Base-by-base conservation (phyloP, 2,797 vertebrate species). In the Rhinatrema bivittatum region DNA sequence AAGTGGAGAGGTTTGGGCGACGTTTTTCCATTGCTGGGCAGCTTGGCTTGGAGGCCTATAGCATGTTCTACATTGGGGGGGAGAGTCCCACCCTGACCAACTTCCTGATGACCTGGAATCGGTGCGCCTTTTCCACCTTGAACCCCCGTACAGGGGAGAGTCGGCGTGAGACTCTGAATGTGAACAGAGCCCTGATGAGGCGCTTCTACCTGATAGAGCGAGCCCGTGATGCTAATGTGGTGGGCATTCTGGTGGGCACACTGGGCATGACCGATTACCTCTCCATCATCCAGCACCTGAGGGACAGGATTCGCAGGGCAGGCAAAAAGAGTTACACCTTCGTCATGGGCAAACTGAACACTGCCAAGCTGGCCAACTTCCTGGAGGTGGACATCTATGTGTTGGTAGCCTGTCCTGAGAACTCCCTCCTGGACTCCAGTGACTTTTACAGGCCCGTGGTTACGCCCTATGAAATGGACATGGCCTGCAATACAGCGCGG, bases 321-420 rank as follows among this genome's bases (percentile, higher is more conserved):
- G 91, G 93, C 16, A 99, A 98, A 68, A 93, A 87, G 60, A 92
- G 89, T 78, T 98, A 98, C 36, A 79, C 87, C 1, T 85, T 99
- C 40, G 89, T 91, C 0, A 80, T 98, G 81, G 95, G 96, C n/a
- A 94, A 91, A 32, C 81, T 90, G 2, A 99, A 91, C 2, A 91
- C 94, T 0, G 74, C 93, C 31, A 99, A 98, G 39, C 80, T 99
- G 6, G 94, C 94, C 18, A 99, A 98, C 77, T 98, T 99, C 57
- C 70, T 79, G 2, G 96, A 99, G 56, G 84, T 98, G 25, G 95
- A 99, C 39, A 38, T 99, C 32, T 99, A 92, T 1, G 94, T 99
- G 44, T 59, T 99, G 13, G 73, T 98, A 12, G 88, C 96, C 3
- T 99, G 96, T 43, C 79, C 93, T 3, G 89, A 97, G 70, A 94